Evolutionary conservation across 2,113 vertebrate genomes (phyloP).

Genomic region (Delphinapterus leucas): DNA sequence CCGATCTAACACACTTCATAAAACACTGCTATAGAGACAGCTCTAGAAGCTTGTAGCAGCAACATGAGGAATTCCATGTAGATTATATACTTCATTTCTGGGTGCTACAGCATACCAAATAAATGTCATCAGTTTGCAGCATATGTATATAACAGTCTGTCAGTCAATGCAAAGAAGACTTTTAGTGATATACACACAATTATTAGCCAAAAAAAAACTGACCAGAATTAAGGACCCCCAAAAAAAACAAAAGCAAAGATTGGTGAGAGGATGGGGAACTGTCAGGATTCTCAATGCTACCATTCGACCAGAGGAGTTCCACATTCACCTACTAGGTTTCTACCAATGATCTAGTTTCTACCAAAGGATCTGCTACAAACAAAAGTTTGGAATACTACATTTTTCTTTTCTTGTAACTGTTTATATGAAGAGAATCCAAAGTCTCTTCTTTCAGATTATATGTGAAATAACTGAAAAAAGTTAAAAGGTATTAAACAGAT

Average conservation of each 20-base stretch:
- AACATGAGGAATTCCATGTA: constrained; percentile 12
- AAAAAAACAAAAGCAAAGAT: neutral
- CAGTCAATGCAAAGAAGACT: neutral
- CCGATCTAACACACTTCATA: neutral
- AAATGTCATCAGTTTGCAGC: neutral
- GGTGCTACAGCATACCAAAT: neutral
- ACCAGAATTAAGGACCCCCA: neutral
- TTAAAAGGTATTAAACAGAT: neutral
- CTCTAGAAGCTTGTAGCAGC: neutral
- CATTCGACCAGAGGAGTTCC: neutral
- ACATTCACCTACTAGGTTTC: neutral
- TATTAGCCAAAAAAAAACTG: neutral
- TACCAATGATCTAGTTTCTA: neutral
- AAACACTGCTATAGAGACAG: neutral
- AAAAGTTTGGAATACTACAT: neutral
- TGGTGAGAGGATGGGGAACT: neutral
- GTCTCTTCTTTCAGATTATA: constrained; percentile 20
- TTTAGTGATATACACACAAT: neutral
- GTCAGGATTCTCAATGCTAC: neutral
- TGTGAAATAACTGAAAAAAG: neutral
- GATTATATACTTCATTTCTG: neutral
- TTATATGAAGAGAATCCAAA: constrained; percentile 19
- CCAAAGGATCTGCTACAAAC: neutral
- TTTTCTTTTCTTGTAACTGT: neutral
- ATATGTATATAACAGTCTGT: neutral